Evolutionary conservation across 2,888 invertebrate genomes (phyloP), one percentile per base, ranked within the genome.

Genomic region (Serrognathus titanus): DNA sequence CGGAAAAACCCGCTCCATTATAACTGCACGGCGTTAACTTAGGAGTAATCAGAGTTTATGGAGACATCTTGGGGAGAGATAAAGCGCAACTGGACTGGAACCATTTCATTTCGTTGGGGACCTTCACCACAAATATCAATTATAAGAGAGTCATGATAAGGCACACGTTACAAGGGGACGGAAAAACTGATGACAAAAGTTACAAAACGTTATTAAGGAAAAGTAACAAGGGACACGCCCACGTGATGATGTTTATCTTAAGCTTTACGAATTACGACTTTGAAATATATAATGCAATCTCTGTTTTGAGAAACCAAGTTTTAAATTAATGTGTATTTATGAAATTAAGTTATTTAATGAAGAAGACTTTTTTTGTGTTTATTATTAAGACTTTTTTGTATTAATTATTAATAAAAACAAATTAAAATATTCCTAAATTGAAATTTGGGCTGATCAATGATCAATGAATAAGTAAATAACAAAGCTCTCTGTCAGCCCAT

Each of bases 21-120:
- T 54, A 54, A 54, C 41, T 10, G 48, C 12, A 43, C 43, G 11
- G 43, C 48, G 31, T 43, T 48, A 40, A 50, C 41, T 55, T 55
- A 49, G 45, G 50, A 45, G 56, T 75, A 75, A 75, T 76, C 75
- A 75, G 75, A 72, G 75, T 76, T 75, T 76, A 76, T 75, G 74
- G 74, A 74, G 73, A 75, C 73, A 72, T 75, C 73, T 70, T 72
- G 71, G 71, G 66, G 68, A 65, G 70, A 75, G 75, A 76, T 75
- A 74, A 75, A 75, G 72, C 69, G 67, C 72, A 72, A 74, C 70
- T 71, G 72, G 74, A 72, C 71, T 67, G 69, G 68, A 71, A 73
- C 72, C 71, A 73, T 75, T 75, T 74, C 73, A 74, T 74, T 75
- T 67, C 51, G 59, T 64, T 51, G 37, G 71, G 68, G 69, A 67